phyloP scores from a whole-genome alignment of 2,797 vertebrate species.

The Cossypha niveicapilla region DNA sequence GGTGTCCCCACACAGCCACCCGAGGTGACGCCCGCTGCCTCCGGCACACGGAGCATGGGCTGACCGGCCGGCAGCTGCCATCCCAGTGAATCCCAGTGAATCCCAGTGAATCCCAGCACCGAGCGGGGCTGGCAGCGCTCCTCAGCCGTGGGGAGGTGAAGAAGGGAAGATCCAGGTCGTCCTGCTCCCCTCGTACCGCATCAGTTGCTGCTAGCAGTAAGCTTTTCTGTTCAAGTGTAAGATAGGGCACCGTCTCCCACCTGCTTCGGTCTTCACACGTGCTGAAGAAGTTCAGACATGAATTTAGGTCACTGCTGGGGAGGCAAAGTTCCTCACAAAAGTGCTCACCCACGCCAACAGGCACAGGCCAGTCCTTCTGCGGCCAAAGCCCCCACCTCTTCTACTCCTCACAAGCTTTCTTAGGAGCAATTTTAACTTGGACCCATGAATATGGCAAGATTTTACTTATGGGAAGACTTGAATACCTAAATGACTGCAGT shows the following conservation, averaged over 20 bases:
- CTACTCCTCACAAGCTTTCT: conserved; percentile 29
- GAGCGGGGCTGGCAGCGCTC: neutral
- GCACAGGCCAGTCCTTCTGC: neutral
- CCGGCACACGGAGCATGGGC: fast-evolving
- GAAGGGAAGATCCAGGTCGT: neutral
- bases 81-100: neutral
- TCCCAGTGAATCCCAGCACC: fast-evolving
- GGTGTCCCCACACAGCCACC: neutral
- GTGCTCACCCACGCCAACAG: fast-evolving
- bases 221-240: neutral
- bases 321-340: neutral
- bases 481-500: neutral
- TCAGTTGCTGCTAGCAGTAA: neutral
- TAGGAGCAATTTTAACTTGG: conserved; percentile 33
- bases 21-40: neutral
- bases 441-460: neutral
- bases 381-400: neutral
- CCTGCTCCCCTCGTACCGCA: neutral
- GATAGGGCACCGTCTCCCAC: neutral
- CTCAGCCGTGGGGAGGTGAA: neutral
- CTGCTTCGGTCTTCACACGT: neutral
- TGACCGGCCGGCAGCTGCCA: neutral
- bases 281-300: neutral
- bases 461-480: neutral
- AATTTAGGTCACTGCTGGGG: neutral